Base-by-base conservation (phyloP, 2,113 vertebrate species). In the Trichomycterus rosablanca region DNA sequence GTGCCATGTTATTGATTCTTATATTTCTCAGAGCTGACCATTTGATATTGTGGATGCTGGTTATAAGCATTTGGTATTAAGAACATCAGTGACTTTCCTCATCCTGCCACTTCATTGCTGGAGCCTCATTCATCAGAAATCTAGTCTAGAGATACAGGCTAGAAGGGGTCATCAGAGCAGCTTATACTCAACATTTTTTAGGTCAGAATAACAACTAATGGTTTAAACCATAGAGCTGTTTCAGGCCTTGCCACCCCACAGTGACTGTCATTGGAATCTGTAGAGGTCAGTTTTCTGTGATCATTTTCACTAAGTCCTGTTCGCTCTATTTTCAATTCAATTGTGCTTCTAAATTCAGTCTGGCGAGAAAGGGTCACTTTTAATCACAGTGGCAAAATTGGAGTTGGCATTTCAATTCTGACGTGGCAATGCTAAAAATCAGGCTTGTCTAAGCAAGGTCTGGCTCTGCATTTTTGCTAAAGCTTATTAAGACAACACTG, bases 361-460 rank as follows among this genome's bases (percentile, higher is more conserved):
- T 63, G 73, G 59, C 62, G 67, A 73, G 74, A 77, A 61, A 76
- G 76, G 79, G 82, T 87, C 83, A 85, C 43, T 84, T 87, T 81
- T 83, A 81, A 84, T 87, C 84, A 86, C 74, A 56, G 70, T 57
- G 62, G 64, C 66, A 9, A 76, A 80, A 86, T 85, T 87, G 80
- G 80, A 85, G 82, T 79, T 85, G 85, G 75, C 84, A 79, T 83
- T 83, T 84, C 80, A 81, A 82, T 85, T 82, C 79, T 80, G 75
- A 83, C 63, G 70, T 66, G 32, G 72, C 66, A 30, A 63, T 67
- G 49, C 67, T 40, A 72, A 80, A 80, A 80, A 80, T 80, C 74
- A 56, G 75, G 71, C 42, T 59, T 30, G 43, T 45, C 35, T 32
- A 16, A 44, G 56, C 11, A 40, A 15, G 55, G 43, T 23, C 37